Evolutionary conservation across 2,888 invertebrate species (phyloP).

Genomic region (Ophion ellenae): DNA sequence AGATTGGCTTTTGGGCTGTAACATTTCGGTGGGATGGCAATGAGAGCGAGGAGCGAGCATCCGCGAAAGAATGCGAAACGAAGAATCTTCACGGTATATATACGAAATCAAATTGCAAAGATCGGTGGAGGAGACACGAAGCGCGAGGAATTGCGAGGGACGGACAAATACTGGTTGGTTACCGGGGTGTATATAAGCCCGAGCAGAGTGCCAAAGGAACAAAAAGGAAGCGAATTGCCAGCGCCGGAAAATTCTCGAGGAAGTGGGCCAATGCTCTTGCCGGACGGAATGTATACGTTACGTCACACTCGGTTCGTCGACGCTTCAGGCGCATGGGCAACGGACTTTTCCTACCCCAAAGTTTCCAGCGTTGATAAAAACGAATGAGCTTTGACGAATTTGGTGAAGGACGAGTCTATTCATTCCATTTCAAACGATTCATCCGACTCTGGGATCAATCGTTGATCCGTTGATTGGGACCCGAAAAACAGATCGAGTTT

Average conservation of each 20-base stretch:
- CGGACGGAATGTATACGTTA: conserved; percentile 8
- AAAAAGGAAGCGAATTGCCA: not conserved
- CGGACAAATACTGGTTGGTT: conserved; percentile 8
- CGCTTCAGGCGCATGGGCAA: not conserved
- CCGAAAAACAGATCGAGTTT: too few species aligned
- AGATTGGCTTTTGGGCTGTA: conserved; percentile 60
- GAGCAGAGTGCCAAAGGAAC: not conserved
- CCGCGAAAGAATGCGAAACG: conserved; percentile 10
- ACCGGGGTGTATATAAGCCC: conserved; percentile 1
- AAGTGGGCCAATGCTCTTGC: conserved; percentile 54
- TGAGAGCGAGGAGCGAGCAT: conserved; percentile 5
- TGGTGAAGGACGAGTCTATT: too few species aligned
- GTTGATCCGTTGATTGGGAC: too few species aligned
- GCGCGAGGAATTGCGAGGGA: conserved; percentile 20
- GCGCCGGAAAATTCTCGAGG: conserved; percentile 29
- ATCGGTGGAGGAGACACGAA: not conserved
- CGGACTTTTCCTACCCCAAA: not conserved
- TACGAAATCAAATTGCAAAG: not conserved
- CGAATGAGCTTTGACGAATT: too few species aligned
- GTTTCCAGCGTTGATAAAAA: too few species aligned
- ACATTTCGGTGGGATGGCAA: conserved; percentile 48
- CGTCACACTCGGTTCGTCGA: not conserved
- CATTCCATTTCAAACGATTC: too few species aligned
- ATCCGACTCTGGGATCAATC: too few species aligned
- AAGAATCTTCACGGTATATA: conserved; percentile 15